phyloP scores from a whole-genome alignment of 2,113 vertebrate genomes.

The Halichoerus grypus region DNA sequence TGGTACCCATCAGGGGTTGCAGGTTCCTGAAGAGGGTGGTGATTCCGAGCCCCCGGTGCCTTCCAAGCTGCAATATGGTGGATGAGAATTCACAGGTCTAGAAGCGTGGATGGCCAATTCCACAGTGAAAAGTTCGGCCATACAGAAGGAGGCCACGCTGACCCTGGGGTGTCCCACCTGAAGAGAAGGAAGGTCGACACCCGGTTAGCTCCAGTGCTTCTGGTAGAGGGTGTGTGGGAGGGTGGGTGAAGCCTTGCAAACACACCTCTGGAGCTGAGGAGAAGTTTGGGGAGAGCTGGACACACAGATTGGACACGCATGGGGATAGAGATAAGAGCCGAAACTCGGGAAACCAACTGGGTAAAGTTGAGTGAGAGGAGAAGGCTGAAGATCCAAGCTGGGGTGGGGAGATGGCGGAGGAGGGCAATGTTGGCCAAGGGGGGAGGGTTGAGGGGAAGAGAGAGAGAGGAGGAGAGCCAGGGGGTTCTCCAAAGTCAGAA shows the following conservation, averaged over 20 bases:
- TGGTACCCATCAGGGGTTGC: not conserved
- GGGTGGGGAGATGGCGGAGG: not conserved
- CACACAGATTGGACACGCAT: not conserved
- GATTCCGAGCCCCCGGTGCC: not conserved
- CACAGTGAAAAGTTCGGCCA: fast-evolving
- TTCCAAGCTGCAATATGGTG: not conserved
- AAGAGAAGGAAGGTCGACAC: not conserved
- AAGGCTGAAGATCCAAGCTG: not conserved
- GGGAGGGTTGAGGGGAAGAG: fast-evolving
- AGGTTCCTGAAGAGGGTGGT: not conserved
- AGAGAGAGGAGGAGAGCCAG: not conserved
- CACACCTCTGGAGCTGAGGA: not conserved
- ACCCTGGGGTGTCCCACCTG: no score
- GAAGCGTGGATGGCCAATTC: not conserved
- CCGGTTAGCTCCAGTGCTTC: not conserved
- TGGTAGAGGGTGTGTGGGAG: not conserved
- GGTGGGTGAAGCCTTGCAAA: not conserved
- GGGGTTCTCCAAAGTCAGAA: not conserved
- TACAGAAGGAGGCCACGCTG: not conserved
- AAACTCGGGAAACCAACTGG: not conserved
- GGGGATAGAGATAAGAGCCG: not conserved
- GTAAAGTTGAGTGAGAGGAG: not conserved
- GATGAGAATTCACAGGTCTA: not conserved
- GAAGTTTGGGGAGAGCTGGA: not conserved
- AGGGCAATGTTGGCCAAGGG: not conserved